A percentile compares a stretch with the other conserved stretches of the same genome.
phyloP scores from a whole-genome alignment of 2,113 vertebrate genomes.

The Sisor rabdophorus region DNA sequence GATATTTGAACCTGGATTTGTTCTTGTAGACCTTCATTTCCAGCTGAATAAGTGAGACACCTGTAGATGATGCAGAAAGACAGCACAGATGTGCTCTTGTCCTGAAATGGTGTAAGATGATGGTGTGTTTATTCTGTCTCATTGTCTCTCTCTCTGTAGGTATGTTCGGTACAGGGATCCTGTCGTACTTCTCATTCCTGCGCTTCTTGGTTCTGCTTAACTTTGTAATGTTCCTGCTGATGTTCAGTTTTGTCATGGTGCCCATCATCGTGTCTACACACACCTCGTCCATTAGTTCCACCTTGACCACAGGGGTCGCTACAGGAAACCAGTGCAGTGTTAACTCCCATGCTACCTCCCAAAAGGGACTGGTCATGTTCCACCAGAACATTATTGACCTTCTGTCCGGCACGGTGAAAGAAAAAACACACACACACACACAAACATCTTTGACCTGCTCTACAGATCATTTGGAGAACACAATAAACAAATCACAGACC shows the following conservation, averaged over 20 bases:
- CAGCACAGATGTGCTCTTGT: no score
- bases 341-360: neutral
- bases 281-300: conserved; percentile 68
- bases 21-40: no score
- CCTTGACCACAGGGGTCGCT: conserved; percentile 38
- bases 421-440: neutral
- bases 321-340: neutral
- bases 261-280: conserved; percentile 72
- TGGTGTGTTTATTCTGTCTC: no score
- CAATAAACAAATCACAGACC: neutral
- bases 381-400: conserved; percentile 13
- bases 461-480: neutral
- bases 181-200: conserved; percentile 94
- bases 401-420: conserved; percentile 25
- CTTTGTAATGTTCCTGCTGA: conserved; percentile 82
- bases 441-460: neutral
- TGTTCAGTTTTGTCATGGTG: conserved; percentile 83
- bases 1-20: no score
- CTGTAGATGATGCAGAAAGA: no score
- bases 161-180: conserved; percentile 89
- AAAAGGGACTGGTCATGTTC: conserved; percentile 5
- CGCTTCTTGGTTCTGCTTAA: conserved; percentile 91
- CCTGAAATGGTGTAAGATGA: no score
- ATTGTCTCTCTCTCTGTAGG: conserved; percentile 60
- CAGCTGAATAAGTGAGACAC: no score